Evolutionary conservation across 1,140 invertebrate genomes (phyloP).

Genomic region (Drosophila willistoni): DNA sequence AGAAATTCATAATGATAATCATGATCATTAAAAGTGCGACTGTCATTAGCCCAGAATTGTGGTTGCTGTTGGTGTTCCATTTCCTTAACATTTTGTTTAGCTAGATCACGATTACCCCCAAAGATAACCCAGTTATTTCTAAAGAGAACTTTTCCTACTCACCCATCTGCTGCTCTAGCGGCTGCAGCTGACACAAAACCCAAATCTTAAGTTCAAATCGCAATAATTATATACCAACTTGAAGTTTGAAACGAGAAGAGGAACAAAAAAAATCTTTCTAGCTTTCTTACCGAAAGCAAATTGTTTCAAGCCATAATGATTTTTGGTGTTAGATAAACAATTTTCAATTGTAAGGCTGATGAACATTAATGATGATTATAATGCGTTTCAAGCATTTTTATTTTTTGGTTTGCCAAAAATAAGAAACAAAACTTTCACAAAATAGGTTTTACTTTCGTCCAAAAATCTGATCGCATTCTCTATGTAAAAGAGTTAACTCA

Average conservation of each 20-base stretch:
- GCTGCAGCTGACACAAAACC: slow-evolving; percentile 57
- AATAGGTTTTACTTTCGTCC: slow-evolving; percentile 55
- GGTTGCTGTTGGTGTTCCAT: slow-evolving; percentile 52
- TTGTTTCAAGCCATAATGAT: slow-evolving; percentile 37
- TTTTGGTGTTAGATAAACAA: slow-evolving; percentile 24
- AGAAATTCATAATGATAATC: slow-evolving; percentile 71
- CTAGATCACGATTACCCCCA: slow-evolving; percentile 62
- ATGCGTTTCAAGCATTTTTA: slow-evolving; percentile 23
- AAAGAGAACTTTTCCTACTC: slow-evolving; percentile 39
- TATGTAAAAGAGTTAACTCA: slow-evolving; percentile 44
- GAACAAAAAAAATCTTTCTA: slow-evolving; percentile 1
- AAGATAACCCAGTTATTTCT: slow-evolving; percentile 63
- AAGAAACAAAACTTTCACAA: slow-evolving; percentile 68
- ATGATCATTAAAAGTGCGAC: slow-evolving; percentile 74
- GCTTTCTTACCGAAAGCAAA: slow-evolving; percentile 41
- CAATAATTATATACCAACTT: slow-evolving; percentile 57
- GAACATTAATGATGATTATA: slow-evolving; percentile 47
- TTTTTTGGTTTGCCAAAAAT: slow-evolving; percentile 51
- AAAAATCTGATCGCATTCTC: slow-evolving; percentile 49
- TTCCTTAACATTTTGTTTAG: slow-evolving; percentile 44
- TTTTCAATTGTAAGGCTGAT: slow-evolving; percentile 50
- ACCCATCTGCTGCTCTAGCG: slow-evolving; percentile 24
- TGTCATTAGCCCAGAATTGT: slow-evolving; percentile 70
- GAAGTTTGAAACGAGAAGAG: neutral
- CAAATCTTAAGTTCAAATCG: slow-evolving; percentile 54